Conservation (phyloP, 2,888 invertebrate genomes). For the Ypsolopha sequella region DNA sequence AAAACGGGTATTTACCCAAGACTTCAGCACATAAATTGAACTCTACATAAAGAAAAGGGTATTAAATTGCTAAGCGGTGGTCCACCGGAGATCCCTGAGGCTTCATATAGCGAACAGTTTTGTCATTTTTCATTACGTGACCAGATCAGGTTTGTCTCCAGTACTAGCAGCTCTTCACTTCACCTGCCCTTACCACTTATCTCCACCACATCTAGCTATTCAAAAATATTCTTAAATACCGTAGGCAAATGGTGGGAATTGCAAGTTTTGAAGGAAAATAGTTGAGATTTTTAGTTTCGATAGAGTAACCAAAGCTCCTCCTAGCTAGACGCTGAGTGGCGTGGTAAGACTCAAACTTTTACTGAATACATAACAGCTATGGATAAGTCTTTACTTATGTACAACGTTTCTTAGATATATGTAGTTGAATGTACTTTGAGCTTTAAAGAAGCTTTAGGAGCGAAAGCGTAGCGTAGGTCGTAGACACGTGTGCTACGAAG, state of each 20-base stretch:
- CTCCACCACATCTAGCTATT: neutral
- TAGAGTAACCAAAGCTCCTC: conserved; percentile 28
- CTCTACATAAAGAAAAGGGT: neutral
- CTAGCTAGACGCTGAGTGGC: conserved; percentile 45
- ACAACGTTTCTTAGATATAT: conserved; percentile 12
- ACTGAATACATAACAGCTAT: conserved; percentile 41
- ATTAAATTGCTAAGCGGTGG: neutral
- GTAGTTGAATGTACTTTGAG: neutral
- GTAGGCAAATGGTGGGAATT: neutral
- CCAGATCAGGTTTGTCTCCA: conserved; percentile 71
- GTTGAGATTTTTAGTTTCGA: neutral
- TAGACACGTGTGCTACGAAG: conserved; percentile 6
- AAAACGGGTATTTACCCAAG: neutral
- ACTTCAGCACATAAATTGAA: neutral
- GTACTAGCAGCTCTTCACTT: neutral
- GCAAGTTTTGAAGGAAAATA: neutral
- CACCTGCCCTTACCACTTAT: neutral
- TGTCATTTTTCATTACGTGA: conserved; percentile 80
- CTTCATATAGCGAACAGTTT: conserved; percentile 29
- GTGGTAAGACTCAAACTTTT: conserved; percentile 39
- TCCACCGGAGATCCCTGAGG: neutral
- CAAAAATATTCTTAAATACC: conserved; percentile 15
- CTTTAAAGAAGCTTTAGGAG: neutral
- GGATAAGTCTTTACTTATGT: conserved; percentile 34
- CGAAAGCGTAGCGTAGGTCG: neutral